Base-by-base conservation (phyloP, 2,113 vertebrate genomes). In the Prolemur simus region DNA sequence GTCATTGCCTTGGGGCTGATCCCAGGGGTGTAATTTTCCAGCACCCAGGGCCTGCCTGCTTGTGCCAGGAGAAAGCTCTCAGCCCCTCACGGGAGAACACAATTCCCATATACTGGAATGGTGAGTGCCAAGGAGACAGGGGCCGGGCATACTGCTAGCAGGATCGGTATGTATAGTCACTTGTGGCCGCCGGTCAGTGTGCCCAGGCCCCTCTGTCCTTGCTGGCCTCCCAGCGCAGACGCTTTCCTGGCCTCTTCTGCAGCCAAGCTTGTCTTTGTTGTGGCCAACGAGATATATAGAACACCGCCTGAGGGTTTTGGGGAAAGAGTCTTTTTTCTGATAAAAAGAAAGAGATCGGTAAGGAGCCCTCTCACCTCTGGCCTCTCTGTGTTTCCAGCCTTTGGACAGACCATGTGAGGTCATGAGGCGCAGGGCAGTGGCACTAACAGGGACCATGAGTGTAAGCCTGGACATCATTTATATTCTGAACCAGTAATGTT, bases 41-140 rank as follows among this genome's bases (percentile, higher is more conserved):
- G 25, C 8, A 49, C 27, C 37, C 20, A 45, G 68, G 39, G 4
- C 45, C 49, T 23, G 17, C 49, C 69, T 54, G 17, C 8, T 18
- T 64, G 21, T 21, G 13, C 5, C 34, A 45, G 49, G 45, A 95
- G 52, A 66, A 89, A 89, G n/a, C 45, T 32, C 32, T 37, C 21
- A 6, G 7, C 12, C 17, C 9, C 71, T 80, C 21, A 0, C 20
- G 29, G n/a, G 0, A 18, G 42, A 45, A 45, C 3, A 15, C 2
- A 10, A 1, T 20, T 3, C 4, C 27, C 9, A 0, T 3, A 20
- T n/a, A 0, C 32, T 6, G 34, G 39, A 42, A 15, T 29, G 54
- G 14, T 37, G 34, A 54, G 1, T 20, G 25, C 1, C 21, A 10
- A 45, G 25, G 66, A 25, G 1, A 3, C 1, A 27, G 3, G 20